These are phyloP conservation scores for Tetheella fluctuosa DNA, from an alignment of 2,888 invertebrate species.

Conservation along the genomic window DNA sequence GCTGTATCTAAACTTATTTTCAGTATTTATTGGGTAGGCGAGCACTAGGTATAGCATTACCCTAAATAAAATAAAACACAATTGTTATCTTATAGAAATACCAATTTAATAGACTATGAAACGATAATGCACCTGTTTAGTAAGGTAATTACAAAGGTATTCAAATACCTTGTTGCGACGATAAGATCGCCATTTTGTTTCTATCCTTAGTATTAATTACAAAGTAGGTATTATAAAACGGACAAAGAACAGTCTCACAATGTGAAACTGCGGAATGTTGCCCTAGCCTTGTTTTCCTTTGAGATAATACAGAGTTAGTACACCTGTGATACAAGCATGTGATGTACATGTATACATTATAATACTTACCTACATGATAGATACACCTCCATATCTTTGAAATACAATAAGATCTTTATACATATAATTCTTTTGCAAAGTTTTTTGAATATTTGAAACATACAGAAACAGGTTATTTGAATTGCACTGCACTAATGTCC, in stretches of 20 bases:
- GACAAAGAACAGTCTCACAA: slow-evolving; percentile 35
- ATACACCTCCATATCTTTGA: too few relatives aligned
- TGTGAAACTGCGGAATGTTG: slow-evolving; percentile 41
- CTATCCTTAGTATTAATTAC: neutral
- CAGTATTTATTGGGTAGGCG: too few relatives aligned
- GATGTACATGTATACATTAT: neutral
- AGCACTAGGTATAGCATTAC: too few relatives aligned
- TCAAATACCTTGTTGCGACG: slow-evolving; percentile 29
- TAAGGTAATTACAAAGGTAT: slow-evolving; percentile 36
- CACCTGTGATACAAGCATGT: slow-evolving; percentile 16
- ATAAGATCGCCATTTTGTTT: slow-evolving; percentile 29
- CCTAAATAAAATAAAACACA: too few relatives aligned
- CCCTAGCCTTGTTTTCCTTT: slow-evolving; percentile 37
- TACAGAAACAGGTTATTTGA: neutral
- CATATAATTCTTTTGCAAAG: too few relatives aligned
- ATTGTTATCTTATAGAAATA: neutral
- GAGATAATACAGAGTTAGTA: slow-evolving; percentile 27
- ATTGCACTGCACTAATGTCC: neutral
- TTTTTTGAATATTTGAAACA: too few relatives aligned
- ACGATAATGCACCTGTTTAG: slow-evolving; percentile 11
- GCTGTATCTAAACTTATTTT: too few relatives aligned
- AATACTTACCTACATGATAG: too few relatives aligned
- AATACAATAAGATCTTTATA: too few relatives aligned
- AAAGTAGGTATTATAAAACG: slow-evolving; percentile 15
- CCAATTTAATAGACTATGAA: neutral